Evolutionary conservation across 1,140 invertebrate species (phyloP).

Genomic region (Eufriesea mexicana): DNA sequence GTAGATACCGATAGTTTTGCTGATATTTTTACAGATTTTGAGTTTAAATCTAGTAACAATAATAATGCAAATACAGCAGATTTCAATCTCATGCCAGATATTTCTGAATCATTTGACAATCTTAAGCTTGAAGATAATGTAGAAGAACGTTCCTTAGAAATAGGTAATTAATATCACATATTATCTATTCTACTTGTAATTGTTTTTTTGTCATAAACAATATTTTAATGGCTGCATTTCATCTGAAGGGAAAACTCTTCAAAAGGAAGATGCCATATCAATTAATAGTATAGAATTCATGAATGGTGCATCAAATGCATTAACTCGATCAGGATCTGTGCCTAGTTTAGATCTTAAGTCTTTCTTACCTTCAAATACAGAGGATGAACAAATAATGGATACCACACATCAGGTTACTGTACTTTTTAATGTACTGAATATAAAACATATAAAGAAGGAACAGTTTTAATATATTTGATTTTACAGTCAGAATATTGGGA

Average conservation of each 20-base stretch:
- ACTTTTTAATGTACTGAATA: neutral
- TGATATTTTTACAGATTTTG: constrained; percentile 78
- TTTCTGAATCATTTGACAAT: constrained; percentile 77
- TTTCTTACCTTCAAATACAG: constrained; percentile 76
- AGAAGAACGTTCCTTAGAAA: constrained; percentile 65
- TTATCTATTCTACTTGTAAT: neutral
- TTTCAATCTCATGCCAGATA: constrained; percentile 72
- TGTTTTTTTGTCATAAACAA: constrained; percentile 7
- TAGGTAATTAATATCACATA: constrained; percentile 58
- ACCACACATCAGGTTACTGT: constrained; percentile 78
- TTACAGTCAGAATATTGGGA: constrained; percentile 80
- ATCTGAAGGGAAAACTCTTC: constrained; percentile 75
- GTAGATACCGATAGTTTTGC: constrained; percentile 64
- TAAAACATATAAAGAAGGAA: constrained; percentile 3
- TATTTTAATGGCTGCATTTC: constrained; percentile 38
- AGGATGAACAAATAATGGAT: constrained; percentile 77
- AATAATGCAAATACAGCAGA: constrained; percentile 63
- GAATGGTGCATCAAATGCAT: constrained; percentile 69
- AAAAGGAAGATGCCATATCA: constrained; percentile 78
- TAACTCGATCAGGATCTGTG: constrained; percentile 81
- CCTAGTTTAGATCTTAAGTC: constrained; percentile 82
- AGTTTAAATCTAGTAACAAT: constrained; percentile 70
- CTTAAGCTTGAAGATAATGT: constrained; percentile 70
- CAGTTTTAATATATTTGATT: constrained; percentile 30
- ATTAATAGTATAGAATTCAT: constrained; percentile 79